These are phyloP conservation scores for Ammodytes dubius DNA, from an alignment of 2,113 vertebrate genomes.

Conservation along the genomic window DNA sequence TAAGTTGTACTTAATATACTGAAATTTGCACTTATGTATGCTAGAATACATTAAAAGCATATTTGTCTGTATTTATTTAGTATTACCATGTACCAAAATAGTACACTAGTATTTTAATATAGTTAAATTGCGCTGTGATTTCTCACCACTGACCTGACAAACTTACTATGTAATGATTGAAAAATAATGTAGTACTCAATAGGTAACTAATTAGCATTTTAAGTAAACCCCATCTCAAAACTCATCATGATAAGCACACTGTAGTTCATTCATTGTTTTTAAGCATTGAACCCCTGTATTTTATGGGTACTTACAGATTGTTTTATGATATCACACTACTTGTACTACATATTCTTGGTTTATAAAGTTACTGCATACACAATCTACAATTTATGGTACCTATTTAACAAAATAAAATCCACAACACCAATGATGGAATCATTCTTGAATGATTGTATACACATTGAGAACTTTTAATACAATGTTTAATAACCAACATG, in stretches of 20 bases:
- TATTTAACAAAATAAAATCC: neutral
- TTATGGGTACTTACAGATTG: too few relatives aligned
- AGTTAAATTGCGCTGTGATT: neutral
- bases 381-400: neutral
- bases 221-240: neutral
- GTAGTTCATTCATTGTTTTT: neutral
- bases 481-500: slow-evolving; percentile 9
- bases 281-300: too few relatives aligned
- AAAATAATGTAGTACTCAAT: neutral
- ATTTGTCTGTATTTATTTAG: too few relatives aligned
- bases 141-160: neutral
- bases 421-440: neutral
- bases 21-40: too few relatives aligned
- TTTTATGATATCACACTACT: too few relatives aligned
- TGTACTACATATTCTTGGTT: neutral
- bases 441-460: slow-evolving; percentile 1
- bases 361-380: neutral
- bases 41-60: too few relatives aligned
- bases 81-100: too few relatives aligned
- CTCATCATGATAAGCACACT: neutral
- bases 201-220: neutral
- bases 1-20: too few relatives aligned
- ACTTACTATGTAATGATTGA: neutral
- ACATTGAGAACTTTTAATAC: slow-evolving; percentile 2
- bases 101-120: too few relatives aligned